Conservation (phyloP, 2,797 vertebrate species). For the Scleropages formosus region DNA sequence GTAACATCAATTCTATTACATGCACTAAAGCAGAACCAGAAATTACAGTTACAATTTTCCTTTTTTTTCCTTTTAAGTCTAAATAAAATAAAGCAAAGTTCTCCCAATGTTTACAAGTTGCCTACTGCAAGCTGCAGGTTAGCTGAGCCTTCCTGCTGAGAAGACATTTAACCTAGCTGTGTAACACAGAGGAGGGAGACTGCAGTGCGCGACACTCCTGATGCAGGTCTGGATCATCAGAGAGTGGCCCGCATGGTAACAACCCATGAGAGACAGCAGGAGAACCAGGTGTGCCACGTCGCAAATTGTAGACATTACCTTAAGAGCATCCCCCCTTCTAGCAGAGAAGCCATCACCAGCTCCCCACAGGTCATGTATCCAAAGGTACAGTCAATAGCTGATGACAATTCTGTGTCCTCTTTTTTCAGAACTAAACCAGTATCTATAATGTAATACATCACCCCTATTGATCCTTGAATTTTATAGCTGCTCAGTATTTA, state of each 20-base stretch:
- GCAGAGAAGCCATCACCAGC: constrained; percentile 33
- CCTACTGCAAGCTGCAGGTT: constrained; percentile 15
- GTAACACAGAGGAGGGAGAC: background rate
- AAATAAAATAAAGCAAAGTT: no score
- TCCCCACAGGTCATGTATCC: constrained; percentile 38
- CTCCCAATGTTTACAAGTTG: constrained; percentile 6
- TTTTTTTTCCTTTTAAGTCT: no score
- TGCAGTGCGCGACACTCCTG: background rate
- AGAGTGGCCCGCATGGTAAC: constrained; percentile 17
- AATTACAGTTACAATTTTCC: background rate
- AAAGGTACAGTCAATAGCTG: constrained; percentile 36
- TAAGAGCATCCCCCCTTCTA: background rate
- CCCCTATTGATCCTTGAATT: constrained; percentile 56
- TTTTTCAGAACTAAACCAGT: constrained; percentile 40
- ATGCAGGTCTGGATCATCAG: background rate
- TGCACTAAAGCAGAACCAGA: background rate
- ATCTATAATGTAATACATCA: constrained; percentile 55
- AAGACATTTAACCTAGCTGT: constrained; percentile 12
- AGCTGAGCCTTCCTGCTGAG: constrained; percentile 3
- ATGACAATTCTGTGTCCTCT: constrained; percentile 34
- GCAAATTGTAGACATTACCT: constrained; percentile 23
- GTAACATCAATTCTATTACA: background rate
- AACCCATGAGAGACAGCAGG: background rate
- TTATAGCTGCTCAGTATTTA: constrained; percentile 55
- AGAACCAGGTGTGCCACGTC: constrained; percentile 5